A percentile compares a stretch with the other conserved stretches of the same genome.
phyloP scores from a whole-genome alignment of 2,113 vertebrate species.

The Hippolais icterina region DNA sequence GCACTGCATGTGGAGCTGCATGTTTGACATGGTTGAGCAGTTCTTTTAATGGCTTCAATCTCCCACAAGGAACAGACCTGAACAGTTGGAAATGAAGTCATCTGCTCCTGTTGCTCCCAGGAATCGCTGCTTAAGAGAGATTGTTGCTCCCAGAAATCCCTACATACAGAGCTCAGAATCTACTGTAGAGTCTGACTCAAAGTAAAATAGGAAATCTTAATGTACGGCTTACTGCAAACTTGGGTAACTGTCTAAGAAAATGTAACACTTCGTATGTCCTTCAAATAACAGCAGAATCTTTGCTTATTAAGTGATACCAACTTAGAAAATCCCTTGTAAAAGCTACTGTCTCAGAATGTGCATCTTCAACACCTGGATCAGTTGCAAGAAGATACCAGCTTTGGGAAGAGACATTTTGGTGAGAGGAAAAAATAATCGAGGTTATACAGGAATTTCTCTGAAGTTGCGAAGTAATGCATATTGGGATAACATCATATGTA shows the following conservation, averaged over 20 bases:
- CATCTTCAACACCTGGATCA: not conserved
- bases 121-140: not conserved
- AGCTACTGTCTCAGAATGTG: not conserved
- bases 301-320: not conserved
- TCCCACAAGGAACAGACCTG: not conserved
- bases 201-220: not conserved
- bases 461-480: not conserved
- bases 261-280: not conserved
- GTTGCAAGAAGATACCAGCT: not conserved
- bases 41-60: not conserved
- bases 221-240: not conserved
- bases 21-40: not conserved
- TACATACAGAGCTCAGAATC: not conserved
- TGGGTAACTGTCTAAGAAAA: not conserved
- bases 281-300: not conserved
- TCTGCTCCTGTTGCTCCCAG: not conserved
- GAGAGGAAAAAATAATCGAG: not conserved
- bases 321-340: not conserved
- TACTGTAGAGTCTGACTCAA: not conserved
- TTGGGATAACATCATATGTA: not conserved
- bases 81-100: not conserved
- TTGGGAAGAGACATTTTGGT: not conserved
- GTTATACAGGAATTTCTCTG: not conserved
- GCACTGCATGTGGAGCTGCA: fast-evolving
- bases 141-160: not conserved